Evolutionary conservation across 2,888 invertebrate species (phyloP), one percentile per base, ranked within the genome.

Genomic region (Hoplodrina ambigua): DNA sequence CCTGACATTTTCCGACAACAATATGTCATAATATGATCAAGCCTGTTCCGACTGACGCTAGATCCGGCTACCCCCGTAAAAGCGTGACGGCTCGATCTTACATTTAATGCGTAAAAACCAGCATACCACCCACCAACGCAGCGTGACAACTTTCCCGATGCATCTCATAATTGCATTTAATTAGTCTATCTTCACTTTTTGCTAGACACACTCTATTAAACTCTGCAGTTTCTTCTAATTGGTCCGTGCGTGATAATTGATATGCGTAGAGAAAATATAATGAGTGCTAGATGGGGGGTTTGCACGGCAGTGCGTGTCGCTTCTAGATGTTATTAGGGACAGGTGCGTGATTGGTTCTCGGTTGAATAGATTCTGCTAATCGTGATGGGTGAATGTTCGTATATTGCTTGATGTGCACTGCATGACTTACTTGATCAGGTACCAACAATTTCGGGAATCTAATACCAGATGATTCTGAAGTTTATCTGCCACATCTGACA

Each of bases 151-250:
- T 95, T 95, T 95, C 95, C 88, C 89, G 82, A 72, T 90, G 91
- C 91, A 94, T 94, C 93, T 93, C 85, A 83, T 92, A 92, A 93
- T 94, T 90, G 88, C 90, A 87, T 88, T 89, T 87, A 92, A 92
- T 95, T 93, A 94, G 64, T 90, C 90, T 87, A 93, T 94, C 94
- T 94, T 92, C 90, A 91, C 92, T 92, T 94, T 94, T 88, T 94
- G 91, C 74, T 78, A 83, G 89, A 84, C 86, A 91, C 91, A 93
- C 87, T 95, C 95, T 95, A 96, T 95, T 96, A 91, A 93, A 76
- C 91, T 90, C 89, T 91, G 61, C 54, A 81, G 87, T 91, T 92
- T 92, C 89, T 89, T 91, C 79, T 94, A 93, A 94, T 94, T 92
- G 86, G 76, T 58, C 52, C 44, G 57, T 81, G 84, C 85, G 81